A percentile compares a stretch with the other conserved stretches of the same genome.
These are phyloP conservation scores for Enteromius unitaeniatus DNA, from an alignment of 2,797 vertebrate species.

Conservation along the genomic window DNA sequence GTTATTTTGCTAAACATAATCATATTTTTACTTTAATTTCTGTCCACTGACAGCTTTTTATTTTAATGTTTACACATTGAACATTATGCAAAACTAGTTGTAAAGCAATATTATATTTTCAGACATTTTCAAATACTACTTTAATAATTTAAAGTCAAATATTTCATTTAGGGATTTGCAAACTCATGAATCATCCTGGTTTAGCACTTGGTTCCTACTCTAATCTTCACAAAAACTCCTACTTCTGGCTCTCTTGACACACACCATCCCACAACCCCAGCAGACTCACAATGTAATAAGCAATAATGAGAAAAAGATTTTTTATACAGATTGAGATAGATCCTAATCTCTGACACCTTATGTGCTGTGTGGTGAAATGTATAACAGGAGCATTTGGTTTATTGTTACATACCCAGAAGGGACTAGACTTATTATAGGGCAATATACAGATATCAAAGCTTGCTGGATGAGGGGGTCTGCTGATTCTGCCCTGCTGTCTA, in stretches of 20 bases:
- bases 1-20: not conserved
- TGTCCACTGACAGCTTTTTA: not conserved
- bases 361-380: slow-evolving; percentile 16
- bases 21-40: not conserved
- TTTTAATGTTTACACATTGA: not conserved
- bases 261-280: slow-evolving; percentile 13
- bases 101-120: not conserved
- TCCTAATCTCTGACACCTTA: slow-evolving; percentile 19
- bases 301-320: slow-evolving; percentile 39
- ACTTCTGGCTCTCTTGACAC: slow-evolving; percentile 23
- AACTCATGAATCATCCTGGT: not conserved
- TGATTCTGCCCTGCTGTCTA: slow-evolving; percentile 16
- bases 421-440: not conserved
- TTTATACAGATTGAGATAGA: slow-evolving; percentile 28
- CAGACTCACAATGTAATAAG: slow-evolving; percentile 30
- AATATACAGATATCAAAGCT: slow-evolving; percentile 15
- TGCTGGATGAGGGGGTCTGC: slow-evolving; percentile 4
- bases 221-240: slow-evolving; percentile 1
- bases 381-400: slow-evolving; percentile 14
- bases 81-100: not conserved
- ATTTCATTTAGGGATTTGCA: not conserved
- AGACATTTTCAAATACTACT: not conserved
- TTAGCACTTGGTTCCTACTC: not conserved
- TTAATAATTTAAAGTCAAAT: not conserved
- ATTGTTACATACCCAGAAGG: slow-evolving; percentile 5